Base-by-base conservation (phyloP, 2,888 invertebrate species). In the Eristalinus sepulchralis region DNA sequence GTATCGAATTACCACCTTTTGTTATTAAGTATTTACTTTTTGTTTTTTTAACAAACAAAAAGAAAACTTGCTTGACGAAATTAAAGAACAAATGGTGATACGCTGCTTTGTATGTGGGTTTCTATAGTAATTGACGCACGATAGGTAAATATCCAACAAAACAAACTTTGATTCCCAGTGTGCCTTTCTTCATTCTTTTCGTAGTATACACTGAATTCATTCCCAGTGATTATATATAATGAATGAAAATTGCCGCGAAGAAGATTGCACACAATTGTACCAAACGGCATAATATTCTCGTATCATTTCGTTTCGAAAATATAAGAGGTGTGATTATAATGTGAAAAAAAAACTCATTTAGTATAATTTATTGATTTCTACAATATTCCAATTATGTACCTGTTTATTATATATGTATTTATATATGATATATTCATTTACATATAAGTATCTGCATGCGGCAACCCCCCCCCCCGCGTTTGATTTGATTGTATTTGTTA, bases 71-170 rank as follows among this genome's bases (percentile, higher is more conserved):
- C 9, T 53, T 24, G 1, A 20, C 59, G 60, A 31, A 31, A 8
- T 31, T 34, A 63, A 34, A 33, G 24, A 55, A 72, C 53, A 33
- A 62, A 47, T 63, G 53, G 39, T 31, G 22, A 47, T 62, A 22
- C 13, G 34, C 34, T n/a, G 17, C 33, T 47, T 17, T n/a, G 17
- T n/a, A 39, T 1, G 17, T 47, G 27, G 53, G 68, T 77, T 62
- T 62, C 77, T 55, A 77, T 77, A 63, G 77, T 55, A 55, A 77
- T 77, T 77, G 62, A 27, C 55, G 62, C 68, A 31, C 62, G 62
- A 33, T 31, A 67, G 66, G n/a, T 68, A 76, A 31, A 66, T 34
- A 76, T 20, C 8, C 22, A 39, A 3, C 39, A 47, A 11, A 62
- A 68, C 39, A 60, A 34, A 4, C 13, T 59, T 39, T 17, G 8